Evolutionary conservation across 2,797 vertebrate genomes (phyloP).

Genomic region (Sebastes nivosus): DNA sequence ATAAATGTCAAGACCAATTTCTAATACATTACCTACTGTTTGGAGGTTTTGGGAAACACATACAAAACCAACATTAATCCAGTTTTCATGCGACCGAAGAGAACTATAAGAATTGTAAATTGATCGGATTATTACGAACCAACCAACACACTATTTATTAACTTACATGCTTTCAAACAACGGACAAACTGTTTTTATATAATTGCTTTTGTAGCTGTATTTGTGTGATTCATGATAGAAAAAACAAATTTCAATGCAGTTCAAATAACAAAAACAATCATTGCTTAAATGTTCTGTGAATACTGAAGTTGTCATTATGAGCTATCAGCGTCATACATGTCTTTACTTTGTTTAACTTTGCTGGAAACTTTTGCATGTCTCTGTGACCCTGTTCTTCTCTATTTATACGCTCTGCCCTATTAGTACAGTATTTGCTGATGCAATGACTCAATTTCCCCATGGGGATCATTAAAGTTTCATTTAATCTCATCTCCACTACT

Average conservation of each 20-base stretch:
- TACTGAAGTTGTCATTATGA: background rate
- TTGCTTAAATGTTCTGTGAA: background rate
- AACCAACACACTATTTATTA: too few relatives aligned
- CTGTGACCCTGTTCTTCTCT: background rate
- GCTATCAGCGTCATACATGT: background rate
- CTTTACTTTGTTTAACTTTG: background rate
- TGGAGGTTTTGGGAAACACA: background rate
- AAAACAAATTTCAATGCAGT: background rate
- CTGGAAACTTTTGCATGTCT: background rate
- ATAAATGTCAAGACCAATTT: background rate
- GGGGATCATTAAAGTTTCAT: constrained; percentile 44
- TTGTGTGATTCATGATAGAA: background rate
- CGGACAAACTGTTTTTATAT: too few relatives aligned
- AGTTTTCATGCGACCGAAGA: too few relatives aligned
- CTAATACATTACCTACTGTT: background rate
- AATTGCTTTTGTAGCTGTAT: background rate
- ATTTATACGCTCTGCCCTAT: constrained; percentile 12
- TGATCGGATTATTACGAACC: too few relatives aligned
- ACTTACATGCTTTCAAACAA: too few relatives aligned
- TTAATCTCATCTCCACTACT: constrained; percentile 33
- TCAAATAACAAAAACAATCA: background rate
- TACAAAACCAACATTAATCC: too few relatives aligned
- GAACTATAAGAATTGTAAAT: too few relatives aligned
- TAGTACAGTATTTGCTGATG: constrained; percentile 26
- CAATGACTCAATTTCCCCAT: constrained; percentile 11